phyloP scores from a whole-genome alignment of 2,113 vertebrate species.

The Dipodomys stephensi region DNA sequence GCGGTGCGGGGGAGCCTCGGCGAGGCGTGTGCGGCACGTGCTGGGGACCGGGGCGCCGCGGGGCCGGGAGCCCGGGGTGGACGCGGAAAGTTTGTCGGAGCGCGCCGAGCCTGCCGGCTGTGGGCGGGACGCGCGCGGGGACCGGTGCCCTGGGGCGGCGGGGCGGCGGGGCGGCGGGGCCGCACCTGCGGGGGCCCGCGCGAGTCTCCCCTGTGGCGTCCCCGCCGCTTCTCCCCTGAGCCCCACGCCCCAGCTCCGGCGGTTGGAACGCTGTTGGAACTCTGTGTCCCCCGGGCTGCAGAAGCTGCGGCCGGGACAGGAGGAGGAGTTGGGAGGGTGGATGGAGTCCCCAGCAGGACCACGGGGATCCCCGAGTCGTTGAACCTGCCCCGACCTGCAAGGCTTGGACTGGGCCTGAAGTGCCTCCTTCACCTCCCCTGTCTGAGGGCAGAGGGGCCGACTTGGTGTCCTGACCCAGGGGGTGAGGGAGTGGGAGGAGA shows the following conservation, averaged over 20 bases:
- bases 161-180: not conserved
- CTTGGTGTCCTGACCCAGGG: not conserved
- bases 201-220: not conserved
- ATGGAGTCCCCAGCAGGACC: not conserved
- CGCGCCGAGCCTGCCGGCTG: not conserved
- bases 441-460: not conserved
- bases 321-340: not conserved
- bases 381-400: not conserved
- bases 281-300: not conserved
- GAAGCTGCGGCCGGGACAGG: not conserved
- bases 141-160: not conserved
- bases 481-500: not conserved
- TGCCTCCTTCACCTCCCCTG: not conserved
- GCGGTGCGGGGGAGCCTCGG: not conserved
- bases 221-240: not conserved
- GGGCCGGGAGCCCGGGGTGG: not conserved
- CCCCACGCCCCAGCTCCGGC: not conserved
- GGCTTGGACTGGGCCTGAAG: not conserved
- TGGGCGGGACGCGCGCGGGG: not conserved
- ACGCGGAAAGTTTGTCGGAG: conserved; percentile 66
- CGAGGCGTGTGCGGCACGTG: not conserved
- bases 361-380: not conserved
- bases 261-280: not conserved
- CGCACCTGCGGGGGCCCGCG: not conserved
- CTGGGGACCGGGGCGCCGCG: not conserved